Evolutionary conservation across 2,888 invertebrate genomes (phyloP), one percentile per base, ranked within the genome.

Genomic region (Metallyticus violacea): DNA sequence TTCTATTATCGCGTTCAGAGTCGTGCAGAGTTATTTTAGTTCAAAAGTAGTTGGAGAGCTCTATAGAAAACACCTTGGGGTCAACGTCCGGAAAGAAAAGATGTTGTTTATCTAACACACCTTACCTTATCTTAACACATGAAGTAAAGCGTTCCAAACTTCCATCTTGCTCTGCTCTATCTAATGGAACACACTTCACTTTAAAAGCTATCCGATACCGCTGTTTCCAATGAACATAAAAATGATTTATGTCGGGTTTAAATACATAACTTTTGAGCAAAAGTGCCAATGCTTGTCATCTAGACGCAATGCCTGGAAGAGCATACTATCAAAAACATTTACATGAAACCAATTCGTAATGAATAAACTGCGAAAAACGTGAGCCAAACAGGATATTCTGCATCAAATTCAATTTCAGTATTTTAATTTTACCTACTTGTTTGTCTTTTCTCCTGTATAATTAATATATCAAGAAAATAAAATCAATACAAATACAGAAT

Each of bases 191-290:
- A 82, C 26, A 82, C 76, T 82, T 82, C 62, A 82, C 62, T 40
- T 62, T 62, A 76, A 62, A 82, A 62, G 82, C 30, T 26, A 22
- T 81, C n/a, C 22, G 9, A 81, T 30, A 7, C 7, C 30, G 81
- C n/a, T 26, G 40, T 82, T 76, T 27, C 26, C 82, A 82, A 62
- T 82, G 40, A 26, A 82, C 82, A 82, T 82, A 82, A 76, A 82
- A 82, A 82, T 62, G 26, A 82, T 25, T 62, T 76, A 22, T 62
- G 26, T 62, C 3, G 40, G 40, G 40, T 62, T 62, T 62, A 62
- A 62, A 62, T n/a, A n/a, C 40, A 62, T 62, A 62, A 62, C 40
- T 62, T 62, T 22, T 62, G 15, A 62, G 15, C 40, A 9, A 62
- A 62, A 62, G 40, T 62, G 40, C 40, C 40, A 62, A 62, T 62